These are phyloP conservation scores for Ptychobarbus kaznakovi DNA, from an alignment of 2,797 vertebrate genomes.

Conservation along the genomic window DNA sequence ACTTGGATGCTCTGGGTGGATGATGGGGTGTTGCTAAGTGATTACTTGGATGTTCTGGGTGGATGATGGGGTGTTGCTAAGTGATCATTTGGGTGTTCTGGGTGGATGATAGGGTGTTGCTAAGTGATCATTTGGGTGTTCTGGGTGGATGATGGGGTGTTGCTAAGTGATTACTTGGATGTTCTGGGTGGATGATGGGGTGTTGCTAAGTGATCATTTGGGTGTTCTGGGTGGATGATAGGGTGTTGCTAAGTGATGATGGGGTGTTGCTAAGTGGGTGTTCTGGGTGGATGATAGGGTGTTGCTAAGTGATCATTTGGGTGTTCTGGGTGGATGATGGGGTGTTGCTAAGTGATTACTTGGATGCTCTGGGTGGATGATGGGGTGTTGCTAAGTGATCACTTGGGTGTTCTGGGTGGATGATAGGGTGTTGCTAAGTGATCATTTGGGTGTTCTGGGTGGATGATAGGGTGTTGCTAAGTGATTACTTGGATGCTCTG, in stretches of 20 bases:
- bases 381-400: neutral
- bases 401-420: neutral
- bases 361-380: neutral
- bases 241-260: neutral
- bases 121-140: neutral
- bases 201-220: neutral
- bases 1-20: too few species aligned
- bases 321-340: neutral
- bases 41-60: too few species aligned
- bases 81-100: fast-evolving
- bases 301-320: neutral
- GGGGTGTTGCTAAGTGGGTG: neutral
- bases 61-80: too few species aligned
- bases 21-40: too few species aligned
- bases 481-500: fast-evolving
- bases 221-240: neutral
- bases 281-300: neutral
- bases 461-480: too few species aligned
- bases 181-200: neutral
- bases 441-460: too few species aligned
- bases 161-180: neutral
- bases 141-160: too few species aligned
- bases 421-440: too few species aligned
- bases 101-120: too few species aligned
- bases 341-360: neutral